These are phyloP conservation scores for Yasuhikotakia modesta DNA, from an alignment of 2,797 vertebrate species.

Conservation along the genomic window DNA sequence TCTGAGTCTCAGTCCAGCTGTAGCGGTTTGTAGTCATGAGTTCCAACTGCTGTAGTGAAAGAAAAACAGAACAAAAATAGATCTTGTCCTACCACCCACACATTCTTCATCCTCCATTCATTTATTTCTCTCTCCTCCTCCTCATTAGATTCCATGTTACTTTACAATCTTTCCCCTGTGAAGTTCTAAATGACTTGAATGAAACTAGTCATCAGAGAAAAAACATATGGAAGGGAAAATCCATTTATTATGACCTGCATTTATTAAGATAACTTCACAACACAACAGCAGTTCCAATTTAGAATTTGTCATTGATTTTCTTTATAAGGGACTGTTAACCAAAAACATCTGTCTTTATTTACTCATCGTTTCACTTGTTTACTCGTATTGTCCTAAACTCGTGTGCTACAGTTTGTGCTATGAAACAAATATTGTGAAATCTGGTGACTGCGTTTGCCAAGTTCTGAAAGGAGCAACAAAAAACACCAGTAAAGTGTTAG, in stretches of 20 bases:
- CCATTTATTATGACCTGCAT: not conserved
- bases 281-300: not conserved
- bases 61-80: slow-evolving; percentile 35
- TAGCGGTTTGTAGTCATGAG: slow-evolving; percentile 22
- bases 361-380: too few species aligned
- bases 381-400: too few species aligned
- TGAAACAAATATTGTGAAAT: too few species aligned
- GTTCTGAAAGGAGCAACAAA: too few species aligned
- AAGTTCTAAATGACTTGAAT: slow-evolving; percentile 14
- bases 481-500: too few species aligned
- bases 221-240: slow-evolving; percentile 3
- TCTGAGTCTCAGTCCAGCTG: slow-evolving; percentile 19
- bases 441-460: too few species aligned
- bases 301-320: not conserved
- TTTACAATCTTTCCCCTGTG: slow-evolving; percentile 22
- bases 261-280: not conserved
- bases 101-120: slow-evolving; percentile 22
- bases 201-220: not conserved
- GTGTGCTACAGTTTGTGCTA: too few species aligned
- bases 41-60: slow-evolving; percentile 11
- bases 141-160: slow-evolving; percentile 14
- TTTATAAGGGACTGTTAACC: not conserved
- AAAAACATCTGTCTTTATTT: too few species aligned
- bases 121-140: slow-evolving; percentile 13
- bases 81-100: slow-evolving; percentile 26